Evolutionary conservation across 1,140 invertebrate species (phyloP).

Genomic region (Drosophila sechellia): DNA sequence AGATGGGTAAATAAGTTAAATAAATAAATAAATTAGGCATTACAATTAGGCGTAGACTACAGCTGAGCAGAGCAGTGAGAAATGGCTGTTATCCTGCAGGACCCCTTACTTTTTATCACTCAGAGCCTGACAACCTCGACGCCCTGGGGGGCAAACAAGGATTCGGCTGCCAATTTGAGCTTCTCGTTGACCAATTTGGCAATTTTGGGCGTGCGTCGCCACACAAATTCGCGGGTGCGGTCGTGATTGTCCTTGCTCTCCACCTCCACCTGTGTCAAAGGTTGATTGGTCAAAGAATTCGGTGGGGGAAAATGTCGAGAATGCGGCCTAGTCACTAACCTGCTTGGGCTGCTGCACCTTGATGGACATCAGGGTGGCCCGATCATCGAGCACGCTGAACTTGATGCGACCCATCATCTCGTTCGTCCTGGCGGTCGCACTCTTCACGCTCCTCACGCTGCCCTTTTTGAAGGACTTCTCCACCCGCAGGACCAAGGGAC

Average conservation of each 20-base stretch:
- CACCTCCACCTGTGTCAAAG: slow-evolving; percentile 88
- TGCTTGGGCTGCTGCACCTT: slow-evolving; percentile 93
- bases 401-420: slow-evolving; percentile 93
- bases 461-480: slow-evolving; percentile 93
- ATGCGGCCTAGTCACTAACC: slow-evolving; percentile 84
- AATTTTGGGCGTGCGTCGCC: slow-evolving; percentile 91
- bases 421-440: slow-evolving; percentile 92
- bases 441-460: slow-evolving; percentile 89
- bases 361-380: slow-evolving; percentile 91
- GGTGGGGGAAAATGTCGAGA: not conserved
- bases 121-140: slow-evolving; percentile 77
- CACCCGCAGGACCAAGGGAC: slow-evolving; percentile 91
- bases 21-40: slow-evolving; percentile 76
- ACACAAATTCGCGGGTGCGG: slow-evolving; percentile 92
- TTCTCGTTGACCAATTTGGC: slow-evolving; percentile 93
- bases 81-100: slow-evolving; percentile 13
- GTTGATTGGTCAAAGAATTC: slow-evolving; percentile 60
- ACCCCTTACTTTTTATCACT: not conserved
- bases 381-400: slow-evolving; percentile 90
- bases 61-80: slow-evolving; percentile 35
- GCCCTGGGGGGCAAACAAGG: slow-evolving; percentile 87
- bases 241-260: slow-evolving; percentile 92
- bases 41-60: slow-evolving; percentile 63
- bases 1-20: slow-evolving; percentile 58
- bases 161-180: slow-evolving; percentile 90